A percentile compares a stretch with the other conserved stretches of the same genome.
Conservation (phyloP, 2,797 vertebrate species). For the Lepilemur ruficaudatus region DNA sequence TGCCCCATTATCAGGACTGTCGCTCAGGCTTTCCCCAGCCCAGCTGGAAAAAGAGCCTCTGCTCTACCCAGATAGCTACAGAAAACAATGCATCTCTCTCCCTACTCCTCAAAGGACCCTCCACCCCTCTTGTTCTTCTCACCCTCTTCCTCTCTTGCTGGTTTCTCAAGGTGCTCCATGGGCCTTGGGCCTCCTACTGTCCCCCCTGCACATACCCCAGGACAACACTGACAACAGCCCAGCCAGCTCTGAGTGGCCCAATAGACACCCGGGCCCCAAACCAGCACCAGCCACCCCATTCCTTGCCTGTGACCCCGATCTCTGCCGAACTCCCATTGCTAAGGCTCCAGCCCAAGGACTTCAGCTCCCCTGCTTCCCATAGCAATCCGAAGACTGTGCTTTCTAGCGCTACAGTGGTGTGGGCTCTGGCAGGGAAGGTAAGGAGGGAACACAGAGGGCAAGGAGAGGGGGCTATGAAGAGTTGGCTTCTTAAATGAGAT, state of each 20-base stretch:
- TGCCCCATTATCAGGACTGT: background rate
- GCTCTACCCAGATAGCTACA: background rate
- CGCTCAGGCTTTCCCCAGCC: background rate
- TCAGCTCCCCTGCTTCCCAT: background rate
- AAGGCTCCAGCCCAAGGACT: background rate
- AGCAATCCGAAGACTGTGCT: background rate
- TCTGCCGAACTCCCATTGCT: background rate
- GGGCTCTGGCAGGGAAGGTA: background rate
- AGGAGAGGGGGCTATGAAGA: background rate
- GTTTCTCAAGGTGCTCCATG: background rate
- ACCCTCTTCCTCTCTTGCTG: background rate
- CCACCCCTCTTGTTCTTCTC: background rate
- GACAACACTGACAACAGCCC: background rate
- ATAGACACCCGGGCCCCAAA: background rate
- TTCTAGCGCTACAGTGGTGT: background rate
- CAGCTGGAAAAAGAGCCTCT: background rate
- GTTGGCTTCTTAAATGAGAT: background rate
- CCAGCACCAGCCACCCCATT: background rate
- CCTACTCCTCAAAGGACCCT: background rate
- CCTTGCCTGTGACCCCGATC: background rate
- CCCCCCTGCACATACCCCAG: background rate
- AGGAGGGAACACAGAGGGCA: background rate
- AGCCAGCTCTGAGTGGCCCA: background rate
- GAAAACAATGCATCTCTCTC: background rate
- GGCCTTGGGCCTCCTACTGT: background rate